phyloP scores from a whole-genome alignment of 2,797 vertebrate species.

The Clarias laeviceps region DNA sequence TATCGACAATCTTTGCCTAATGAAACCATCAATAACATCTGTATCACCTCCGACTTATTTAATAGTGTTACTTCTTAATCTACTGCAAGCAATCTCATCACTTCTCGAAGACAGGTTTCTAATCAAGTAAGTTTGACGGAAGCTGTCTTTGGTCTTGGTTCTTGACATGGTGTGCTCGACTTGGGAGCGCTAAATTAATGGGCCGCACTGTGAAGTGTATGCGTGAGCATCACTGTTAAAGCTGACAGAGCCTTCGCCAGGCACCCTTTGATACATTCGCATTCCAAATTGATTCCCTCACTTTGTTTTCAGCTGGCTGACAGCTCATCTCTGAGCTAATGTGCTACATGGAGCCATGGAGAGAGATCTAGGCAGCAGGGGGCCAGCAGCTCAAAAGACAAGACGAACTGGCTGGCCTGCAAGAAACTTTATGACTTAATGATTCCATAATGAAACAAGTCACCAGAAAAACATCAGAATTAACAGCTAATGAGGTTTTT shows the following conservation, averaged over 20 bases:
- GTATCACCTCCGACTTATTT: neutral
- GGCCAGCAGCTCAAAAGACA: neutral
- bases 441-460: constrained; percentile 17
- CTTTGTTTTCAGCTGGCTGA: constrained; percentile 61
- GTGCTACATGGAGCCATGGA: constrained; percentile 38
- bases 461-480: constrained; percentile 16
- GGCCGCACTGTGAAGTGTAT: constrained; percentile 39
- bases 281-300: constrained; percentile 63
- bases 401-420: constrained; percentile 1
- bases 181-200: constrained; percentile 53
- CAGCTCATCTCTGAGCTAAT: constrained; percentile 58
- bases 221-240: constrained; percentile 45
- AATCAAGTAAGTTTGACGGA: neutral
- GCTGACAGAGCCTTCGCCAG: constrained; percentile 47
- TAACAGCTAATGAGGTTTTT: constrained; percentile 8
- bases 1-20: neutral
- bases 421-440: constrained; percentile 30
- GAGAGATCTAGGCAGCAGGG: constrained; percentile 39
- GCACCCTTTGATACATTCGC: constrained; percentile 45
- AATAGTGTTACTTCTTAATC: constrained; percentile 12
- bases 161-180: constrained; percentile 37
- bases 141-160: constrained; percentile 37
- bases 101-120: neutral
- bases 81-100: constrained; percentile 10
- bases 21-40: neutral